Base-by-base conservation (phyloP, 2,888 invertebrate genomes). In the Mythimna vitellina region DNA sequence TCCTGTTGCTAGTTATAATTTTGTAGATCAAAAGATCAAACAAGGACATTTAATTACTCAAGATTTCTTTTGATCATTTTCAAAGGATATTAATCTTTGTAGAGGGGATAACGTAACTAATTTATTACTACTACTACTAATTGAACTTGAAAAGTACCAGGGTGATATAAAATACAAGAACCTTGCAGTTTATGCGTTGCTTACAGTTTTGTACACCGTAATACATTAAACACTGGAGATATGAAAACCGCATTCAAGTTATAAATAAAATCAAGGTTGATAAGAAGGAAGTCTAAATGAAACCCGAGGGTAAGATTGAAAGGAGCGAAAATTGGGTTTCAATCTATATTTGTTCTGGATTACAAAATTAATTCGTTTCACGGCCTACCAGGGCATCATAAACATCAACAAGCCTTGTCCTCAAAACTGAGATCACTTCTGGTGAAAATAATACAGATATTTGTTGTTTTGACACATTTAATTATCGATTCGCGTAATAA, bases 231-330 rank as follows among this genome's bases (percentile, higher is more conserved):
- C 35, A 49, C 38, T 54, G 54, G 65, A 74, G 32, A 58, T 38
- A 70, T 49, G 46, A 67, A 73, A 65, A 67, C 70, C 49, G 32
- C 38, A 35, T 64, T 70, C 51, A 51, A 51, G 61, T 76, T 70
- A 75, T 70, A 81, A 76, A 79, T 78, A 82, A 72, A 57, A 53
- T 38, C 64, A 67, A 79, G 72, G 76, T 56, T 66, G 57, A 68
- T 49, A 64, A 61, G 38, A 53, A 38, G 25, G 38, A 42, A 54
- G 57, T 51, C n/a, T 75, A 54, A 58, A 35, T 70, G 54, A 58
- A 81, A 42, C 58, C 35, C 46, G 42, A 58, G 54, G 42, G 22
- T n/a, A 71, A 64, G 65, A 80, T 65, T 63, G 65, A 57, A 58
- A 57, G 64, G 49, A 51, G 49, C 42, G 70, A 38, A 75, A 76